phyloP scores from a whole-genome alignment of 2,797 vertebrate species.

The Fistularia commersonii region DNA sequence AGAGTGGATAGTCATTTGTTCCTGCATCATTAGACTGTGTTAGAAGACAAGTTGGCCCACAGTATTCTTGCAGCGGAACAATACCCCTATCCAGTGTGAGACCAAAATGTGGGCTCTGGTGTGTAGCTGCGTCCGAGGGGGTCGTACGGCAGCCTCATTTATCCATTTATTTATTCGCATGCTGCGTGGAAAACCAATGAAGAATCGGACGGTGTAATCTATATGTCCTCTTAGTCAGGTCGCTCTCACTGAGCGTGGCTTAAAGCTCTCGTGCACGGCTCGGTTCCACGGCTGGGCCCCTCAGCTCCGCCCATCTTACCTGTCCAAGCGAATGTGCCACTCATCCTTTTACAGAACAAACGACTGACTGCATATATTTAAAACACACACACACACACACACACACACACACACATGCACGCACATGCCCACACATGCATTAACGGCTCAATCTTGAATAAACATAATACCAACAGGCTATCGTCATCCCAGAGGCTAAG shows the following conservation, averaged over 20 bases:
- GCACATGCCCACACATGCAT: conserved; percentile 6
- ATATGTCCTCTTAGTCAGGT: conserved; percentile 25
- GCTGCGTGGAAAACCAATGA: conserved; percentile 34
- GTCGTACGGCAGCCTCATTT: conserved; percentile 22
- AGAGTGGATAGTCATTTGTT: conserved; percentile 66
- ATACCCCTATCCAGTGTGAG: conserved; percentile 42
- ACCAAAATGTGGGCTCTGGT: conserved; percentile 34
- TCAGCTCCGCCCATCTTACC: conserved; percentile 27
- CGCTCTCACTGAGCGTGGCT: conserved; percentile 16
- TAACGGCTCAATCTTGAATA: conserved; percentile 5
- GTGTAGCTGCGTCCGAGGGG: conserved; percentile 31
- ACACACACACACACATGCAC: conserved; percentile 6
- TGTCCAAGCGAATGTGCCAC: conserved; percentile 32
- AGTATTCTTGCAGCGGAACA: conserved; percentile 60
- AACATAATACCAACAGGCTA: conserved; percentile 1
- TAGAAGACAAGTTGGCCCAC: conserved; percentile 69
- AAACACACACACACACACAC: conserved; percentile 10
- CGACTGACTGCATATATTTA: conserved; percentile 18
- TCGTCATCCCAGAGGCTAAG: not conserved
- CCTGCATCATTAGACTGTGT: conserved; percentile 74
- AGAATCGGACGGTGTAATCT: conserved; percentile 24
- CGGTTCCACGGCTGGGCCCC: conserved; percentile 21
- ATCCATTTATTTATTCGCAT: conserved; percentile 27
- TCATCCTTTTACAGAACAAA: conserved; percentile 24
- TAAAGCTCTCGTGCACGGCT: conserved; percentile 25